These are phyloP conservation scores for Belgica antarctica DNA, from an alignment of 2,888 invertebrate species.

Conservation along the genomic window DNA sequence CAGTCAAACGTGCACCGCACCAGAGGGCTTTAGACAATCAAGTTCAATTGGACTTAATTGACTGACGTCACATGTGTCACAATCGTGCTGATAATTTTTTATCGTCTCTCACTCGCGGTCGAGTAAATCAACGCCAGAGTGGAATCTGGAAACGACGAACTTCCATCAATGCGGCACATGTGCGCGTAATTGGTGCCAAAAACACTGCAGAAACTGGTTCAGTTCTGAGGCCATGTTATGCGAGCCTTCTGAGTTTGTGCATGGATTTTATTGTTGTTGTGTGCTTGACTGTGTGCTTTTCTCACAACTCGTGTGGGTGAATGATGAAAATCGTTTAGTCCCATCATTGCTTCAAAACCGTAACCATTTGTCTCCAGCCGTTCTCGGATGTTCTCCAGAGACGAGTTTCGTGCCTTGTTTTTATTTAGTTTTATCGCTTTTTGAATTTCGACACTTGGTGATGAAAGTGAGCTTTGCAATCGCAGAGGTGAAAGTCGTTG, in stretches of 20 bases:
- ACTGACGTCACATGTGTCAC: neutral
- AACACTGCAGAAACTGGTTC: neutral
- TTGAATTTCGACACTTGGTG: neutral
- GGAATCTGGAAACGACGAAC: neutral
- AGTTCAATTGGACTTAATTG: constrained; percentile 14
- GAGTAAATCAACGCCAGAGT: neutral
- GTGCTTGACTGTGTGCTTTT: constrained; percentile 8
- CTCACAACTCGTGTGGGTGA: neutral
- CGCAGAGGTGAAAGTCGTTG: constrained; percentile 16
- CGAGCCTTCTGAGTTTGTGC: constrained; percentile 11
- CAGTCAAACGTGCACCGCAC: neutral
- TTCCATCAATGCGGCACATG: neutral
- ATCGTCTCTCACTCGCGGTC: neutral
- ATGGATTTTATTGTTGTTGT: neutral
- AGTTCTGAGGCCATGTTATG: neutral
- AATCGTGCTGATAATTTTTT: neutral
- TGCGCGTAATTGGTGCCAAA: neutral
- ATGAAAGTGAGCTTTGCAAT: constrained; percentile 23
- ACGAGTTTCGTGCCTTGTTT: neutral
- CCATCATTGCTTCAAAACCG: constrained; percentile 13
- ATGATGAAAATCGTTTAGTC: constrained; percentile 23
- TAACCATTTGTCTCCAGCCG: neutral
- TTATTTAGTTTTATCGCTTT: neutral
- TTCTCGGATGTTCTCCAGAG: neutral
- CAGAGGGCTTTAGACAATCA: neutral